Evolutionary conservation across 2,888 invertebrate genomes (phyloP).

Genomic region (Geotrupes spiniger): DNA sequence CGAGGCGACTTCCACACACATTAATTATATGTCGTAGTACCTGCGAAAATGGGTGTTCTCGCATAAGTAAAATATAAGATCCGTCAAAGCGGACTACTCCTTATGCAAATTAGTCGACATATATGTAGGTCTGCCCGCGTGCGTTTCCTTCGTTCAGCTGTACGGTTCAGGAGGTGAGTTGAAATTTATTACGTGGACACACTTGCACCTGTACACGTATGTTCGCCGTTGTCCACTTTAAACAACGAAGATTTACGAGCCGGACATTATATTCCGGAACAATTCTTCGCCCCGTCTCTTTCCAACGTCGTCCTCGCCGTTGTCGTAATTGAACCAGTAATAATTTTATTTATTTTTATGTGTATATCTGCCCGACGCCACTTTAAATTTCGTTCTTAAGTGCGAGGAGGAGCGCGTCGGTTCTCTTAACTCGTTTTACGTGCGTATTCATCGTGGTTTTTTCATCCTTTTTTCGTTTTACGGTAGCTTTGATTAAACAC

Average conservation of each 20-base stretch:
- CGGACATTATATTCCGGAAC: slow-evolving; percentile 2
- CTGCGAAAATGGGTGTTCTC: too few species aligned
- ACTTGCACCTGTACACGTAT: slow-evolving; percentile 27
- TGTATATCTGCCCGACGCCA: background rate
- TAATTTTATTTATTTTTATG: slow-evolving; percentile 4
- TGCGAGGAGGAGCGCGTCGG: too few species aligned
- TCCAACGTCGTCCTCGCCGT: background rate
- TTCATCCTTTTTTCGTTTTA: too few species aligned
- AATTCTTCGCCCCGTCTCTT: background rate
- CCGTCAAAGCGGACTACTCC: background rate
- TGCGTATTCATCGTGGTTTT: too few species aligned
- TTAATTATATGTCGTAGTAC: too few species aligned
- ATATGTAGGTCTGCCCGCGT: slow-evolving; percentile 2
- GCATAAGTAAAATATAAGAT: background rate
- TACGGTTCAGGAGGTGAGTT: slow-evolving; percentile 19
- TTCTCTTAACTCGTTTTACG: too few species aligned
- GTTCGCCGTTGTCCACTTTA: slow-evolving; percentile 6
- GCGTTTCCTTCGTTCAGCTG: slow-evolving; percentile 11
- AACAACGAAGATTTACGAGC: slow-evolving; percentile 2
- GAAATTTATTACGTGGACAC: slow-evolving; percentile 28
- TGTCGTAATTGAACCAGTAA: slow-evolving; percentile 1
- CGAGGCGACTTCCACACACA: too few species aligned
- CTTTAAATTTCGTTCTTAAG: background rate
- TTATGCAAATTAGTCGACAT: slow-evolving; percentile 2
- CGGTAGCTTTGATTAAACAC: too few species aligned